These are phyloP conservation scores for Cyprinodon diabolis DNA, from an alignment of 2,797 vertebrate genomes.

Conservation along the genomic window DNA sequence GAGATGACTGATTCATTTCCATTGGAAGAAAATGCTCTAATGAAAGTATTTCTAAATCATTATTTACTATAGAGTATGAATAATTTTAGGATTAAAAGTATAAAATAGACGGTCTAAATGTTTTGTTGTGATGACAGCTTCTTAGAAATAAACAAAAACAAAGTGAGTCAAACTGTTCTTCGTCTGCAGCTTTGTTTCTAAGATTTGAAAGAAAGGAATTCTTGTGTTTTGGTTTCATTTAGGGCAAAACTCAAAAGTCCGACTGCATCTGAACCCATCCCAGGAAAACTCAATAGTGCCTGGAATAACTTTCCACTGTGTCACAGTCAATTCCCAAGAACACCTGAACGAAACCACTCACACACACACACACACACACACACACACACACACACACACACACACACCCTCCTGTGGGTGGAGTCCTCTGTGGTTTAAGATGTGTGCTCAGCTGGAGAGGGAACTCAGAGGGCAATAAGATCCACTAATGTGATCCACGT, in stretches of 20 bases:
- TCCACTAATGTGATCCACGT: neutral
- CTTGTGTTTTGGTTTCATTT: neutral
- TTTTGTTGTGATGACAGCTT: neutral
- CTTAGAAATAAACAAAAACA: neutral
- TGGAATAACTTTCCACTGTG: slow-evolving; percentile 54
- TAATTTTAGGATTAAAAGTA: neutral
- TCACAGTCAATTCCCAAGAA: slow-evolving; percentile 33
- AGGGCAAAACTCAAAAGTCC: neutral
- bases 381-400: slow-evolving; percentile 14
- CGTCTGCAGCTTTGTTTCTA: neutral
- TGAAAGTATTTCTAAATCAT: neutral
- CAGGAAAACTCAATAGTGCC: slow-evolving; percentile 40
- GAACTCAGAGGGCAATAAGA: slow-evolving; percentile 8
- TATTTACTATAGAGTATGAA: neutral
- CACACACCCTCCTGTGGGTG: slow-evolving; percentile 47
- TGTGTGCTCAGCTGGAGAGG: neutral
- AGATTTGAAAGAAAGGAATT: neutral
- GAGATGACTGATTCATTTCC: neutral
- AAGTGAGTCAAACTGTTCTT: neutral
- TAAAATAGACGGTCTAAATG: neutral
- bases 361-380: slow-evolving; percentile 7
- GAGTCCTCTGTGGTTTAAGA: slow-evolving; percentile 38
- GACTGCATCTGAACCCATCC: slow-evolving; percentile 34
- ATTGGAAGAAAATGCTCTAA: neutral
- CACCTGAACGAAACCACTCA: slow-evolving; percentile 25